Evolutionary conservation across 53 echinoderm and acorn worm species (phyloP).

Genomic region (Hippasteria phrygiana): DNA sequence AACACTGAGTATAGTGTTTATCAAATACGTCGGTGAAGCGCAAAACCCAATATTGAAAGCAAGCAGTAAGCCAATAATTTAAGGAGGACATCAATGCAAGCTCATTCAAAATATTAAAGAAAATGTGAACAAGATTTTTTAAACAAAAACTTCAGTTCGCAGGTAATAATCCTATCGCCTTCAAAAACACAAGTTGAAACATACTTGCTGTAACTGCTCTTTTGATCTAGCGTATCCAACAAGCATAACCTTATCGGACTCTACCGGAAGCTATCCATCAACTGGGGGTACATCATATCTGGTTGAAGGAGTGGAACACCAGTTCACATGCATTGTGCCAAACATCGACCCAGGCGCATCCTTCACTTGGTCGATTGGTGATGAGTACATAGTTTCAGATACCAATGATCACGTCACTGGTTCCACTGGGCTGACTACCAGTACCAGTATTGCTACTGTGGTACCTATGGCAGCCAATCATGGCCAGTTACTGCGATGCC

Average conservation of each 20-base stretch:
- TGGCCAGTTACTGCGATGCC: conserved; percentile 3
- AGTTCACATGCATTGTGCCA: conserved; percentile 36
- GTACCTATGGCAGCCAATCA: not conserved
- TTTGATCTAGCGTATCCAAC: not conserved
- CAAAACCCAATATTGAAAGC: too few relatives aligned
- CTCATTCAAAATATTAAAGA: too few relatives aligned
- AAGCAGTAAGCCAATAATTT: too few relatives aligned
- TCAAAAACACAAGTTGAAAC: too few relatives aligned
- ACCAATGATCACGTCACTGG: not conserved
- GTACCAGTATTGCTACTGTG: conserved; percentile 4
- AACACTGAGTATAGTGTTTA: too few relatives aligned
- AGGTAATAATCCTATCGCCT: too few relatives aligned
- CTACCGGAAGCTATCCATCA: not conserved
- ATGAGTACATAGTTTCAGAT: not conserved
- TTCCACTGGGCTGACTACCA: not conserved
- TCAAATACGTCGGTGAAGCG: too few relatives aligned
- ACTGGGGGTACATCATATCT: not conserved
- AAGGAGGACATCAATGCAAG: too few relatives aligned
- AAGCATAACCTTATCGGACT: not conserved
- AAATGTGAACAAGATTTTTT: too few relatives aligned
- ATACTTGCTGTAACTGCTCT: not conserved
- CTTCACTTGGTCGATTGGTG: conserved; percentile 17
- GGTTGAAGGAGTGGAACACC: conserved; percentile 7
- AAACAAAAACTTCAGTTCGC: too few relatives aligned
- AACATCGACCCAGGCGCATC: conserved; percentile 43